These are phyloP conservation scores for Sebastes elongatus DNA, from an alignment of 2,797 vertebrate species.

Conservation along the genomic window DNA sequence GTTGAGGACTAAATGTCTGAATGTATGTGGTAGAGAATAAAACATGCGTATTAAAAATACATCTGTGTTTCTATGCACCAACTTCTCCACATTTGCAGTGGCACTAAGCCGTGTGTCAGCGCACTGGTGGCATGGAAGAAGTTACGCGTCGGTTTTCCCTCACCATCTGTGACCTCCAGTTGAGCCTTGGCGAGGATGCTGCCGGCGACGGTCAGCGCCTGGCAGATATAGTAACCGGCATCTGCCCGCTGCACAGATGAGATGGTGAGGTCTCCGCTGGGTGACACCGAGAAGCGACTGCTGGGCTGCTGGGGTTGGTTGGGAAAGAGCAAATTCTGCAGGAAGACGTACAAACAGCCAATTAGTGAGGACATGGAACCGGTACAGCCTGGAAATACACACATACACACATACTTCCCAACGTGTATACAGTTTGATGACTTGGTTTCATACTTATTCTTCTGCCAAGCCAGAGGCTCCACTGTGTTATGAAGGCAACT, in stretches of 20 bases:
- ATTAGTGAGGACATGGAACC: constrained; percentile 60
- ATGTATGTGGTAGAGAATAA: not conserved
- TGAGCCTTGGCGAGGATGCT: constrained; percentile 99
- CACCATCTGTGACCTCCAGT: constrained; percentile 99
- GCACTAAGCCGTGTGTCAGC: not conserved
- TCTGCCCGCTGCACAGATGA: constrained; percentile 93
- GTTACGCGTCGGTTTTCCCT: constrained; percentile 60
- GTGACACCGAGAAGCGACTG: constrained; percentile 94
- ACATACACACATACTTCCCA: constrained; percentile 29
- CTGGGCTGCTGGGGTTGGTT: constrained; percentile 97
- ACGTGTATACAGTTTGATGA: constrained; percentile 33
- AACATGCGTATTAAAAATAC: not conserved
- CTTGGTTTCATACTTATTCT: constrained; percentile 38
- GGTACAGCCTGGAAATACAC: constrained; percentile 36
- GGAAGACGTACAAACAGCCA: constrained; percentile 58
- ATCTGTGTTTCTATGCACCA: constrained; percentile 1
- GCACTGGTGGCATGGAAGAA: constrained; percentile 29
- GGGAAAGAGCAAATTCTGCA: constrained; percentile 96
- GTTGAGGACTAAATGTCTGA: not conserved
- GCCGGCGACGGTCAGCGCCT: constrained; percentile 97
- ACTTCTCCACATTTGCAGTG: constrained; percentile 2
- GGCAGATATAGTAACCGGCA: constrained; percentile 97
- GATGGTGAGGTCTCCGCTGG: constrained; percentile 94
- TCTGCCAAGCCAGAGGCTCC: constrained; percentile 66
- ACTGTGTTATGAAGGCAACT: constrained; percentile 23